Base-by-base conservation (phyloP, 2,797 vertebrate species). In the Todus mexicanus region DNA sequence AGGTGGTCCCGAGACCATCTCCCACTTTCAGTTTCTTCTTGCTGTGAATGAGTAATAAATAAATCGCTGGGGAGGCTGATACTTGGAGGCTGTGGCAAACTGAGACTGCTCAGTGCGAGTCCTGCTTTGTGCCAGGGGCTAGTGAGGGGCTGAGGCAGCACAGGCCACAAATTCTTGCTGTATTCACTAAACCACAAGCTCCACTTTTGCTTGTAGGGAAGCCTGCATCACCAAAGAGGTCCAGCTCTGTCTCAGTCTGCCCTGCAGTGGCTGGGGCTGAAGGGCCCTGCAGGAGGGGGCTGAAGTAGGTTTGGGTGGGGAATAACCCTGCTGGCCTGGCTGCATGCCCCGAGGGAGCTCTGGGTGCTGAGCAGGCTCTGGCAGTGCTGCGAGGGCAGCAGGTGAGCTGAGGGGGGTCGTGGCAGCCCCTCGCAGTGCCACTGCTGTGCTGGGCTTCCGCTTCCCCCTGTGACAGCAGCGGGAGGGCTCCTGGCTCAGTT, bases 401-500 rank as follows among this genome's bases (percentile, higher is more conserved):
- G 53, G 71, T 0, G 3, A 33, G 22, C 37, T 18, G 31, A 27
- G 10, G 9, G 10, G 51, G 14, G 4, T 12, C 21, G 5, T 1
- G 3, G 21, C 1, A 3, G 20, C 61, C 45, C 13, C 22, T 40
- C 2, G 2, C 25, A 23, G 18, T 4, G 6, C 71, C 37, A 35
- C 25, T 13, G 4, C 3, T 0, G 4, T 0, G 1, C 45, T 1
- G 1, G 0, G 3, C 19, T 70, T 43, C 37, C 3, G 1, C 60
- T 65, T 93, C 59, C 38, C 72, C 19, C 37, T 60, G 5, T 2
- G 5, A 35, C 51, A 56, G 38, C 9, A 2, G n/a, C 29, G 13
- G 12, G 4, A 48, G 22, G 2, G 5, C 33, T 19, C 29, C 25
- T 0, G 1, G 26, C 23, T n/a, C 27, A 20, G 6, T 48, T 40